Conservation (phyloP, 1,140 invertebrate genomes). For the Frieseomelitta varia region DNA sequence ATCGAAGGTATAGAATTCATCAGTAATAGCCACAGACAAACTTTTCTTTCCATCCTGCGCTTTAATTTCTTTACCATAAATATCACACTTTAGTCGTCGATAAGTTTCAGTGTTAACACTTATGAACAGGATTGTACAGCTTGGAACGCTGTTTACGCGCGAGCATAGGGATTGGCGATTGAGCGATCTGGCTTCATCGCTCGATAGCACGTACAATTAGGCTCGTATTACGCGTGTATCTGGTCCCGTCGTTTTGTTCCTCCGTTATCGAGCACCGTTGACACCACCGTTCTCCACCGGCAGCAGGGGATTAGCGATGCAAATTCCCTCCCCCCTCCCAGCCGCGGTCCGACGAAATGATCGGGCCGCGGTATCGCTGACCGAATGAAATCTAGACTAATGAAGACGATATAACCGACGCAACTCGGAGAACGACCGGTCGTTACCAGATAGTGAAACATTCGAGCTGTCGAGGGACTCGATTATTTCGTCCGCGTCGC, state of each 20-base stretch:
- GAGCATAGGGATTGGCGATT: not conserved
- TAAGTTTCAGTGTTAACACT: not conserved
- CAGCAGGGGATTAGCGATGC: not conserved
- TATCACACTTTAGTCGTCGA: no score
- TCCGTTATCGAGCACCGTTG: conserved; percentile 21
- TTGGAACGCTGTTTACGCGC: not conserved
- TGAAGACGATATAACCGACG: not conserved
- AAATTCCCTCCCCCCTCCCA: not conserved
- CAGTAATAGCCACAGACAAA: no score
- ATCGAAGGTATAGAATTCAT: no score
- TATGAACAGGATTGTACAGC: not conserved
- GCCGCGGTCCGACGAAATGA: not conserved
- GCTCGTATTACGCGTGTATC: conserved; percentile 1
- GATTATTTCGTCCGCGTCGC: not conserved
- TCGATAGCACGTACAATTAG: conserved; percentile 45
- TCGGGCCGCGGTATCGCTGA: not conserved
- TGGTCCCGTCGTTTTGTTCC: not conserved
- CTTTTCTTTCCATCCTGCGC: no score
- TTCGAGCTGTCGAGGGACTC: not conserved
- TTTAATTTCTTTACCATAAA: no score
- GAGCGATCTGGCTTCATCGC: conserved; percentile 5
- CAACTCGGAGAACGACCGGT: not conserved
- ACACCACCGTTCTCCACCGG: not conserved
- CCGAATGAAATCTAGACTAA: conserved; percentile 17
- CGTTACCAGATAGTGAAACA: not conserved